These are phyloP conservation scores for Boulengerochromis microlepis DNA, from an alignment of 2,113 vertebrate genomes.

Conservation along the genomic window DNA sequence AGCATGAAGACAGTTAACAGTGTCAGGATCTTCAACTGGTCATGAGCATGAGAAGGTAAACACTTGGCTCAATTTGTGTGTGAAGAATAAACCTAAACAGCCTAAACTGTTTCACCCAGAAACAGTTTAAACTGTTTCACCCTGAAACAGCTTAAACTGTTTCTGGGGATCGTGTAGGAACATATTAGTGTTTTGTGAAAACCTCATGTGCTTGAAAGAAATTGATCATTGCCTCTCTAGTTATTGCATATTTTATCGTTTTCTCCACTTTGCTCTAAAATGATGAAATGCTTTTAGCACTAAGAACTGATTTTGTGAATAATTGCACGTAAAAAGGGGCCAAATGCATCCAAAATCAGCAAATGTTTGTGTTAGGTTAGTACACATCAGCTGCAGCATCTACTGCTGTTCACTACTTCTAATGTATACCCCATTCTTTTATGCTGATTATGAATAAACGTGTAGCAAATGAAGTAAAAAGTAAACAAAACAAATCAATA, in stretches of 20 bases:
- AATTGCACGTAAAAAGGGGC: neutral
- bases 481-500: constrained; percentile 13
- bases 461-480: neutral
- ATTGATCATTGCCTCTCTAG: neutral
- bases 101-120: neutral
- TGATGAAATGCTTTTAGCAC: neutral
- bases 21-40: neutral
- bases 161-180: neutral
- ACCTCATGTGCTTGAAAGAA: neutral
- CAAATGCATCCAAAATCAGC: neutral
- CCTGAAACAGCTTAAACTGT: neutral
- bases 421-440: neutral
- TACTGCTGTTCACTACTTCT: neutral
- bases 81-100: neutral
- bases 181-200: neutral
- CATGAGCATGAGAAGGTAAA: neutral
- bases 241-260: neutral
- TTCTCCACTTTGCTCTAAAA: neutral
- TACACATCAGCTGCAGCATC: neutral
- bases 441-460: constrained; percentile 6
- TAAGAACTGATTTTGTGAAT: neutral
- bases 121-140: neutral
- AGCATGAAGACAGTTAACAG: neutral
- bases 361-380: neutral
- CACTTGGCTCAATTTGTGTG: neutral